phyloP scores from a whole-genome alignment of 2,113 vertebrate genomes.

The Protomyctophum bolini region DNA sequence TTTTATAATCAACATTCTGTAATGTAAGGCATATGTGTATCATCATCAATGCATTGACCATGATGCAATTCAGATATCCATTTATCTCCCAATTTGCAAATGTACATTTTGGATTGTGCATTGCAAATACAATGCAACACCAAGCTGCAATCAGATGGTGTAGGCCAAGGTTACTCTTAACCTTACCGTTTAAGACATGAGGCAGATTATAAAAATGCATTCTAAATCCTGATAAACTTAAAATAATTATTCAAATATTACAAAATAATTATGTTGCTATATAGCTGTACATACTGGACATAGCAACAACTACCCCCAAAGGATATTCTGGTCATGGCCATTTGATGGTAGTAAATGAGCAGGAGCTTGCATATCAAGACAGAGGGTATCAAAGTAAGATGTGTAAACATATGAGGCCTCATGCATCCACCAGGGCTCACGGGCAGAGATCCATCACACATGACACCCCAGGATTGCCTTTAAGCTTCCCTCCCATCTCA shows the following conservation, averaged over 20 bases:
- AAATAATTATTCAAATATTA: too few species aligned
- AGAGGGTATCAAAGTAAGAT: conserved; percentile 49
- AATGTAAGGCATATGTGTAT: not conserved
- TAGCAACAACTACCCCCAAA: too few species aligned
- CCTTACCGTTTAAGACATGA: too few species aligned
- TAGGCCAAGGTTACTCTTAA: conserved; percentile 2
- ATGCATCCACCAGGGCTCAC: conserved; percentile 52
- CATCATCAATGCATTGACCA: not conserved
- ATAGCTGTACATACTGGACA: too few species aligned
- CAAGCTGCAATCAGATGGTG: conserved; percentile 4
- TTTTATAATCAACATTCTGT: not conserved
- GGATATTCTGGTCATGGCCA: conserved; percentile 1
- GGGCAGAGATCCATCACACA: conserved; percentile 64
- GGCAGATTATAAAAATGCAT: too few species aligned
- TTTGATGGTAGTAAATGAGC: conserved; percentile 30
- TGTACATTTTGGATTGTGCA: too few species aligned
- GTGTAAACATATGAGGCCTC: conserved; percentile 62
- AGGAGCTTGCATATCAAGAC: conserved; percentile 40
- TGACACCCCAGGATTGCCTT: conserved; percentile 73
- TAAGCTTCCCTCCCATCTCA: conserved; percentile 70
- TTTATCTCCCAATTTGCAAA: conserved; percentile 9
- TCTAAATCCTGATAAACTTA: too few species aligned
- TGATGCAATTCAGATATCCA: conserved; percentile 13
- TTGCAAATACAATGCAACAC: not conserved
- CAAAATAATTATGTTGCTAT: too few species aligned